Evolutionary conservation across 2,113 vertebrate genomes (phyloP).

Genomic region (pig (Sus scrofa)): DNA sequence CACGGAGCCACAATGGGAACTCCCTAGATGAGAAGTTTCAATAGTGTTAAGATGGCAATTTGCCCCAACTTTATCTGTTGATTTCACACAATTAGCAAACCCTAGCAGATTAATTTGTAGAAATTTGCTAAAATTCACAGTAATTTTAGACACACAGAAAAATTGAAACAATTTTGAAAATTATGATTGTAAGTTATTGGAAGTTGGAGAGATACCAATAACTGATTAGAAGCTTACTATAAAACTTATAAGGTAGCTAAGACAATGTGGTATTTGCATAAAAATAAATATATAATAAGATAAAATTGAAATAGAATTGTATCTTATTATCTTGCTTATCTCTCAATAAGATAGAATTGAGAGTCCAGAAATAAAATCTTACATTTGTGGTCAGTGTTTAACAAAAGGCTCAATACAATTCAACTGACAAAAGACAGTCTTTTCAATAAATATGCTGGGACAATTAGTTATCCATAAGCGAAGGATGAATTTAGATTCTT

Average conservation of each 20-base stretch:
- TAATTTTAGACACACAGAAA: neutral
- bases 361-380: too few relatives aligned
- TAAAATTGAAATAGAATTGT: too few relatives aligned
- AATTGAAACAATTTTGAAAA: neutral
- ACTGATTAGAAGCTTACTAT: neutral
- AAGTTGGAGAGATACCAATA: neutral
- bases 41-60: neutral
- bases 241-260: neutral
- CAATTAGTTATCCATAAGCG: neutral
- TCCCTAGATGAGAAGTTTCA: neutral
- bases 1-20: too few relatives aligned
- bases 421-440: neutral
- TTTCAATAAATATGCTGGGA: neutral
- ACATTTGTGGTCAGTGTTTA: too few relatives aligned
- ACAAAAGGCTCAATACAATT: too few relatives aligned
- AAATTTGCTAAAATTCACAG: neutral
- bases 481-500: neutral
- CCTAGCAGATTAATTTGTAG: too few relatives aligned
- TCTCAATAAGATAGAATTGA: too few relatives aligned
- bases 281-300: neutral
- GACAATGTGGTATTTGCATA: neutral
- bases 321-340: too few relatives aligned
- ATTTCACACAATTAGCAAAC: neutral
- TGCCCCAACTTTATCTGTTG: neutral
- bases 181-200: too few relatives aligned